Evolutionary conservation across 2,888 invertebrate species (phyloP).

Genomic region (Venustoraphidia nigricollis): DNA sequence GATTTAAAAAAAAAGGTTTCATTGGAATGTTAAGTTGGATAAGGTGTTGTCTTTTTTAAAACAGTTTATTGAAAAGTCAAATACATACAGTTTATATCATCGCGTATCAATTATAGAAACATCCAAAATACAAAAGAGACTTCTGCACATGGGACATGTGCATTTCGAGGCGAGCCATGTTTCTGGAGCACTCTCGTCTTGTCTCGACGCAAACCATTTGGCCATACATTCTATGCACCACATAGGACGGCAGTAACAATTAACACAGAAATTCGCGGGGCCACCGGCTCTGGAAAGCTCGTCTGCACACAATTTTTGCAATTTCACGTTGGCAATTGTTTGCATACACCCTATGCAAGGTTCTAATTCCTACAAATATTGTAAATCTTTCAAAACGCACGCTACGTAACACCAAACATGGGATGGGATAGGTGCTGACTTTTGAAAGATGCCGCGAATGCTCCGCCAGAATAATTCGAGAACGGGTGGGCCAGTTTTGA

Average conservation of each 20-base stretch:
- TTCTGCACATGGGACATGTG: conserved; percentile 78
- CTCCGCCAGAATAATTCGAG: too few species aligned
- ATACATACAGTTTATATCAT: too few species aligned
- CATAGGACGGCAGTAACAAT: conserved; percentile 68
- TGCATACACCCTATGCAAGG: conserved; percentile 84
- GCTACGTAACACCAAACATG: too few species aligned
- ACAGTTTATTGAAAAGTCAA: too few species aligned
- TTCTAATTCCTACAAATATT: conserved; percentile 47
- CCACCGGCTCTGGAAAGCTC: conserved; percentile 21
- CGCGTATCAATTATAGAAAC: conserved; percentile 31
- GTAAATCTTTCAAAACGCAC: too few species aligned
- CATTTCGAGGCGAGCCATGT: conserved; percentile 71
- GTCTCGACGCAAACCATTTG: conserved; percentile 77
- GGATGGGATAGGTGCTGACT: too few species aligned
- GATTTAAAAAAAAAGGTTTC: too few species aligned
- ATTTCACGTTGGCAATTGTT: conserved; percentile 59
- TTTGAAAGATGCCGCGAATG: too few species aligned
- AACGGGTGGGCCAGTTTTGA: too few species aligned
- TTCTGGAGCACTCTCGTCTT: conserved; percentile 49
- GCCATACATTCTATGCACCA: conserved; percentile 81
- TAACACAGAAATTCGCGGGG: conserved; percentile 27
- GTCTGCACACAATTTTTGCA: conserved; percentile 49
- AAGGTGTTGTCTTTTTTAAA: too few species aligned
- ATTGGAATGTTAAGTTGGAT: too few species aligned
- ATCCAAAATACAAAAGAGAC: conserved; percentile 72